Evolutionary conservation across 1,140 invertebrate genomes (phyloP).

Genomic region (Ips typographus): DNA sequence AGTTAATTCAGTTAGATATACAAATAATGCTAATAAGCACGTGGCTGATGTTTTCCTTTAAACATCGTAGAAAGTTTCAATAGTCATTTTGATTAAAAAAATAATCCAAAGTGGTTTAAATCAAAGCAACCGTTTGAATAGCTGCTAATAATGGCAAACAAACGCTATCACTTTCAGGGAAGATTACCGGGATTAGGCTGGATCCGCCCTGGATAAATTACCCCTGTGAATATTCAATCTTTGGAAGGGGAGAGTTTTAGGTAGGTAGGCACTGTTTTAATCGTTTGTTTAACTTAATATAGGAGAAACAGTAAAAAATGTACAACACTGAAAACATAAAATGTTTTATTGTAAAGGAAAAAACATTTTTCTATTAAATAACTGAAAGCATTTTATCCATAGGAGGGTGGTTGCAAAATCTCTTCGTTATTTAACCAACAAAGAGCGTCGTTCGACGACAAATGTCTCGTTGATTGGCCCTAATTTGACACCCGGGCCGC

Average conservation of each 20-base stretch:
- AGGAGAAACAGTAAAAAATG: too few species aligned
- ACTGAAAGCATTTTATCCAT: conserved; percentile 31
- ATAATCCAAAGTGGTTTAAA: too few species aligned
- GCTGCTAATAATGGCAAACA: neutral
- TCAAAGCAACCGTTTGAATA: neutral
- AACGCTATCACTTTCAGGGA: conserved; percentile 25
- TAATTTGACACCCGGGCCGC: conserved; percentile 33
- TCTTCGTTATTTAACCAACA: conserved; percentile 29
- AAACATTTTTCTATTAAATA: neutral
- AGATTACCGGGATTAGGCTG: neutral
- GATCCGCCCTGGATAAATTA: conserved; percentile 11
- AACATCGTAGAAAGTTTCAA: too few species aligned
- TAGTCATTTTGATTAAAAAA: too few species aligned
- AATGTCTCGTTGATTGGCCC: conserved; percentile 36
- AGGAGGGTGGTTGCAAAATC: conserved; percentile 22
- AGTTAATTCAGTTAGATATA: too few species aligned
- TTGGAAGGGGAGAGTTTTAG: neutral
- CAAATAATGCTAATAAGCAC: too few species aligned
- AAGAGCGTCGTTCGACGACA: conserved; percentile 33
- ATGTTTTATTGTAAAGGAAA: too few species aligned
- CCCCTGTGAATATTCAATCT: conserved; percentile 12
- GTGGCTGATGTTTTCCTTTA: too few species aligned
- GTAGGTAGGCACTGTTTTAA: too few species aligned
- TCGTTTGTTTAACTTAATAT: too few species aligned
- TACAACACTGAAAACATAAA: too few species aligned